A percentile compares a stretch with the other conserved stretches of the same genome.
Conservation (phyloP, 2,888 invertebrate genomes). For the Eutolmus rufibarbis region DNA sequence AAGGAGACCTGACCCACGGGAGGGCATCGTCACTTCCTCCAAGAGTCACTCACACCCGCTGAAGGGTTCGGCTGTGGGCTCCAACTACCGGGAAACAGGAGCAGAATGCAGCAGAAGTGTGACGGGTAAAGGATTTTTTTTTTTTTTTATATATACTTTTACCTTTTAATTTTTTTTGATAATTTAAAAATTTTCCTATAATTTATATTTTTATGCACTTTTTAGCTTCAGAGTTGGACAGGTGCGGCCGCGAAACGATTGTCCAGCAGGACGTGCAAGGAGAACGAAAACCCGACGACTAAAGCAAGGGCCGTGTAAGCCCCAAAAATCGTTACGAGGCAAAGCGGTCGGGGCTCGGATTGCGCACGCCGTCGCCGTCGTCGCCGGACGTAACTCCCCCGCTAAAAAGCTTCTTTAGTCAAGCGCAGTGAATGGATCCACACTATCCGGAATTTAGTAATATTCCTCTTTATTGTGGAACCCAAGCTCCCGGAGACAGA, state of each 20-base stretch:
- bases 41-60: not conserved
- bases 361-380: constrained; percentile 8
- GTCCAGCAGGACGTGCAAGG: constrained; percentile 44
- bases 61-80: not conserved
- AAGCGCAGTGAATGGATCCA: not conserved
- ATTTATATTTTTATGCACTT: not conserved
- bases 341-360: constrained; percentile 12
- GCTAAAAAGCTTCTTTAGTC: not conserved
- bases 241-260: constrained; percentile 16
- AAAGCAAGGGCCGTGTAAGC: constrained; percentile 42
- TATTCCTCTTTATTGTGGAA: not conserved
- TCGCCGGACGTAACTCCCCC: not conserved
- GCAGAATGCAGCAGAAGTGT: not conserved
- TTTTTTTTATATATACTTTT: not conserved
- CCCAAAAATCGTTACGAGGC: constrained; percentile 46
- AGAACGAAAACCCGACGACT: constrained; percentile 48
- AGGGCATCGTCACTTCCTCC: not conserved
- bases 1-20: not conserved
- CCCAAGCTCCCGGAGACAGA: not conserved
- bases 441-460: not conserved
- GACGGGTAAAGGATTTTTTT: not conserved
- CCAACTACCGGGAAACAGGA: not conserved
- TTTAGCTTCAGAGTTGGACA: not conserved
- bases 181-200: not conserved
- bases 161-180: not conserved